These are phyloP conservation scores for Junonia oenone DNA, from an alignment of 2,888 invertebrate species.

Conservation along the genomic window DNA sequence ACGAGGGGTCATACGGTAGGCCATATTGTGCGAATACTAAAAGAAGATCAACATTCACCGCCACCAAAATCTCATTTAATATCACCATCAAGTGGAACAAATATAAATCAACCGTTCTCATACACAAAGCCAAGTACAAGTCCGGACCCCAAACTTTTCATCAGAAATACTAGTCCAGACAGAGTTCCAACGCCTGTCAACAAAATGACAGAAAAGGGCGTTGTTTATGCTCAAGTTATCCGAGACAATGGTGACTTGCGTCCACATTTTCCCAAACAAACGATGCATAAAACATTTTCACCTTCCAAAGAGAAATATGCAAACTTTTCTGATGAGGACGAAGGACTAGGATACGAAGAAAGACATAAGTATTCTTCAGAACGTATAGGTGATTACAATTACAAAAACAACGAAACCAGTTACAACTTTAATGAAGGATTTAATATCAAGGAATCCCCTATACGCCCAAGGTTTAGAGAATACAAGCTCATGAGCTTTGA, in stretches of 20 bases:
- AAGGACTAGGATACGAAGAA: slow-evolving; percentile 87
- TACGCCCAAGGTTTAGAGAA: slow-evolving; percentile 81
- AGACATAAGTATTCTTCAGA: slow-evolving; percentile 59
- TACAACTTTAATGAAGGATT: slow-evolving; percentile 61
- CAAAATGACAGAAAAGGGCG: slow-evolving; percentile 77
- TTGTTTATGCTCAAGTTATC: slow-evolving; percentile 89
- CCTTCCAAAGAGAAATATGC: slow-evolving; percentile 68
- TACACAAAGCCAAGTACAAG: slow-evolving; percentile 83
- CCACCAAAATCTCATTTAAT: slow-evolving; percentile 83
- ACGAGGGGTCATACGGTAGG: slow-evolving; percentile 87
- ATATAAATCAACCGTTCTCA: slow-evolving; percentile 89
- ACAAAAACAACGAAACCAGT: slow-evolving; percentile 69
- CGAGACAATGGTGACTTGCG: slow-evolving; percentile 59
- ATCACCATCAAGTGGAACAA: slow-evolving; percentile 81
- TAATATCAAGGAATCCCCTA: slow-evolving; percentile 79
- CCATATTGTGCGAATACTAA: slow-evolving; percentile 86
- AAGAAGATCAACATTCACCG: slow-evolving; percentile 84
- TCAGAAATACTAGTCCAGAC: slow-evolving; percentile 68
- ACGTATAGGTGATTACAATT: slow-evolving; percentile 62
- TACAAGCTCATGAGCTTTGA: slow-evolving; percentile 76
- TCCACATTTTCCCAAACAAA: slow-evolving; percentile 56
- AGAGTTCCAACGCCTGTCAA: slow-evolving; percentile 66
- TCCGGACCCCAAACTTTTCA: slow-evolving; percentile 68
- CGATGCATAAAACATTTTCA: slow-evolving; percentile 74
- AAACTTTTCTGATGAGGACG: slow-evolving; percentile 87